phyloP scores from a whole-genome alignment of 2,113 vertebrate species.

The Garra rufa region DNA sequence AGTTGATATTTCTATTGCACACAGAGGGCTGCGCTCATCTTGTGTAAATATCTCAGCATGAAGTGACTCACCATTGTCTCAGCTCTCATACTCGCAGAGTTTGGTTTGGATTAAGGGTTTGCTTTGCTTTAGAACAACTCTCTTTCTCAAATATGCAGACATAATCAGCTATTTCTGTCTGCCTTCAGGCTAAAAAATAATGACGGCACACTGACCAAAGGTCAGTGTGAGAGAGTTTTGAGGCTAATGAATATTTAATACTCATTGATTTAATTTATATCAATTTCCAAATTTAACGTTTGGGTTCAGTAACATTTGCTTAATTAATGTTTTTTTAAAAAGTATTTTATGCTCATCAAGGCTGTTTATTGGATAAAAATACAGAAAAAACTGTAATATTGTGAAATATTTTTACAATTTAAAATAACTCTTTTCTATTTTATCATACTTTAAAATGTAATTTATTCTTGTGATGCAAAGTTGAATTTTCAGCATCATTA shows the following conservation, averaged over 20 bases:
- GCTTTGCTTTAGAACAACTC: neutral
- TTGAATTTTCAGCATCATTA: too few species aligned
- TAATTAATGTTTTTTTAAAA: too few species aligned
- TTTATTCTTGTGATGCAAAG: too few species aligned
- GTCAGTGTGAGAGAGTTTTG: neutral
- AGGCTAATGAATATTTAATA: neutral
- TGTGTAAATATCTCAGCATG: slow-evolving; percentile 31
- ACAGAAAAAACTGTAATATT: too few species aligned
- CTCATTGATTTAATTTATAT: neutral
- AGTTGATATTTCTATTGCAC: neutral
- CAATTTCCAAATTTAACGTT: too few species aligned
- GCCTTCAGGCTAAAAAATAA: neutral
- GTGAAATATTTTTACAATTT: too few species aligned
- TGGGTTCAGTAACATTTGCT: too few species aligned
- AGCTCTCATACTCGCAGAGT: neutral
- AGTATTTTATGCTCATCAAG: too few species aligned
- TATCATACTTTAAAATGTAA: too few species aligned
- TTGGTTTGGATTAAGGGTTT: neutral
- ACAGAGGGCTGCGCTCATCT: neutral
- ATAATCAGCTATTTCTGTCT: neutral
- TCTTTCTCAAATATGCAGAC: neutral
- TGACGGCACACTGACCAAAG: neutral
- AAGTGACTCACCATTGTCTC: slow-evolving; percentile 18
- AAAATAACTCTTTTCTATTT: too few species aligned
- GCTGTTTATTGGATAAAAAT: too few species aligned